phyloP scores from a whole-genome alignment of 2,888 invertebrate species.

The Diarsia mendica region DNA sequence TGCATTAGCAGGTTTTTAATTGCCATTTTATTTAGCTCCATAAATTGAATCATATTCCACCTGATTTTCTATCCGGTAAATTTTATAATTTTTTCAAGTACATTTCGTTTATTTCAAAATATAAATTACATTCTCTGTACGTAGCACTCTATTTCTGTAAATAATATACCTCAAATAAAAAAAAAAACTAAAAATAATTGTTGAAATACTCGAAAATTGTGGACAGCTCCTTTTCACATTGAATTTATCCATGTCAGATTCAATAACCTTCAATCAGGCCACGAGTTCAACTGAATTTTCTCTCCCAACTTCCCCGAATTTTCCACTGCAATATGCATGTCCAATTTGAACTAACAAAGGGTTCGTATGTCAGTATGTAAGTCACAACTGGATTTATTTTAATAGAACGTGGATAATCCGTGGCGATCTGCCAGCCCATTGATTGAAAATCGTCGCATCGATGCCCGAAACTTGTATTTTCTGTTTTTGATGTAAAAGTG shows the following conservation, averaged over 20 bases:
- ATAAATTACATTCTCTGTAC: too few relatives aligned
- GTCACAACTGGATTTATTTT: slow-evolving; percentile 69
- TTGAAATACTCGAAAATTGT: background rate
- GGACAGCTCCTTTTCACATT: background rate
- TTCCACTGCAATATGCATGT: slow-evolving; percentile 5
- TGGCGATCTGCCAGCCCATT: slow-evolving; percentile 69
- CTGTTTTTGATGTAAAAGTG: slow-evolving; percentile 47
- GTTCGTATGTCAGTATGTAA: slow-evolving; percentile 53
- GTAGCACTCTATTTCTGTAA: too few relatives aligned
- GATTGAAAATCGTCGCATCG: slow-evolving; percentile 67
- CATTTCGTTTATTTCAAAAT: too few relatives aligned
- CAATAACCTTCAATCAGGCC: slow-evolving; percentile 10
- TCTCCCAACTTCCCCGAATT: background rate
- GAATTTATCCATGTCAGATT: background rate
- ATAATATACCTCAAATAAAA: too few relatives aligned
- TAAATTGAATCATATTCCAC: too few relatives aligned
- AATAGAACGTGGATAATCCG: slow-evolving; percentile 65
- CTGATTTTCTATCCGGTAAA: too few relatives aligned
- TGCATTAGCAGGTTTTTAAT: too few relatives aligned
- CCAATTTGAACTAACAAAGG: slow-evolving; percentile 48
- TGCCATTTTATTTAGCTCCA: too few relatives aligned
- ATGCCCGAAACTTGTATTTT: slow-evolving; percentile 52
- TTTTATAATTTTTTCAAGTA: too few relatives aligned
- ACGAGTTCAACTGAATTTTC: background rate
- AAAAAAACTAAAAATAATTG: too few relatives aligned